Evolutionary conservation across 2,888 invertebrate genomes (phyloP), one percentile per base, ranked within the genome.

Genomic region (Actias luna): DNA sequence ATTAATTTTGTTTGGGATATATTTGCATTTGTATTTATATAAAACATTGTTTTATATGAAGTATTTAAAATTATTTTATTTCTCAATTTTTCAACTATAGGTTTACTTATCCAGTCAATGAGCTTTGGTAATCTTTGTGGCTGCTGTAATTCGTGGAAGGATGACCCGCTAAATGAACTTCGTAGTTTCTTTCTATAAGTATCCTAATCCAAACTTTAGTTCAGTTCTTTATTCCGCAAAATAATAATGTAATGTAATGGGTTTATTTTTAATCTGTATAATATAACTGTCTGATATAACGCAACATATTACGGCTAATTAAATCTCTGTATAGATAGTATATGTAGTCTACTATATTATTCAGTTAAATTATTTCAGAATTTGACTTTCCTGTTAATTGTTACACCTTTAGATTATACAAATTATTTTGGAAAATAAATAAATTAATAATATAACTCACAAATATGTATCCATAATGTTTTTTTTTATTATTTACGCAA

Each of bases 71-170:
- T 8, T 42, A 42, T 42, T 18, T 42, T n/a, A n/a, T 42, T 42
- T 42, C 5, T 42, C 7, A 7, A 18, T 18, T 8, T 42, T 33
- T 25, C 10, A 4, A 25, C 10, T 50, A 25, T 22, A 25, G 22
- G 52, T 16, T 27, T 25, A 22, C 7, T 57, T 61, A 39, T 52
- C 52, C 29, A 2, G 36, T 29, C 16, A 31, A 62, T 62, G 61
- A 33, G 22, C 39, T 42, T 62, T n/a, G n/a, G n/a, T n/a, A 58
- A 42, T 22, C 42, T 58, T n/a, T 62, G 42, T 25, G 61, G 42
- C 25, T 62, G 61, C 22, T 39, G 42, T 58, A 22, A 12, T 31
- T n/a, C 52, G 8, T 62, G 61, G 58, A 31, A 3, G 22, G 31
- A 31, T n/a, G 29, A 27, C 22, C 22, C 18, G 8, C 57, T 29